phyloP scores from a whole-genome alignment of 2,888 invertebrate genomes.

The Panopea generosa region DNA sequence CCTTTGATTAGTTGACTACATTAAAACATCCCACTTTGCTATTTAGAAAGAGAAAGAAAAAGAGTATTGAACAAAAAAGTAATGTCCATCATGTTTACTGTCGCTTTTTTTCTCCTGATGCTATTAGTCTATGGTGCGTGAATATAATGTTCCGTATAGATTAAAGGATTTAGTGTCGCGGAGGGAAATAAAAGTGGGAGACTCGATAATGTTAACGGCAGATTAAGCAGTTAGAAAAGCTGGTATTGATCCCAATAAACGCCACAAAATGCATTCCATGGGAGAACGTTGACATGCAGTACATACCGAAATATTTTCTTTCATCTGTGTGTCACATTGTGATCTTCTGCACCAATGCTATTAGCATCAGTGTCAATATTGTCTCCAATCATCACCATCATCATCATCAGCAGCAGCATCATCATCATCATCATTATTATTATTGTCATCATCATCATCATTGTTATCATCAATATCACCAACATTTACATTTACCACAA shows the following conservation, averaged over 20 bases:
- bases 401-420: too few relatives aligned
- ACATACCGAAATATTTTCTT: too few relatives aligned
- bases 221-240: constrained; percentile 31
- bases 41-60: constrained; percentile 4
- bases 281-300: neutral
- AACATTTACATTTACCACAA: too few relatives aligned
- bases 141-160: constrained; percentile 25
- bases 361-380: too few relatives aligned
- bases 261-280: neutral
- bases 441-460: too few relatives aligned
- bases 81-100: neutral
- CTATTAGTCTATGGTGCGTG: constrained; percentile 21
- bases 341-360: too few relatives aligned
- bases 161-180: constrained; percentile 29
- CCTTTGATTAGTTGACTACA: constrained; percentile 15
- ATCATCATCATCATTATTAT: too few relatives aligned
- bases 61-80: neutral
- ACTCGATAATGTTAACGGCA: constrained; percentile 22
- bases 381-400: too few relatives aligned
- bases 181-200: constrained; percentile 8
- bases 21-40: constrained; percentile 2
- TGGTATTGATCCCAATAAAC: constrained; percentile 16
- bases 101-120: constrained; percentile 8
- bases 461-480: too few relatives aligned
- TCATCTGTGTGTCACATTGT: too few relatives aligned